Evolutionary conservation across 2,888 invertebrate genomes (phyloP).

Genomic region (Limnephilus auricula): DNA sequence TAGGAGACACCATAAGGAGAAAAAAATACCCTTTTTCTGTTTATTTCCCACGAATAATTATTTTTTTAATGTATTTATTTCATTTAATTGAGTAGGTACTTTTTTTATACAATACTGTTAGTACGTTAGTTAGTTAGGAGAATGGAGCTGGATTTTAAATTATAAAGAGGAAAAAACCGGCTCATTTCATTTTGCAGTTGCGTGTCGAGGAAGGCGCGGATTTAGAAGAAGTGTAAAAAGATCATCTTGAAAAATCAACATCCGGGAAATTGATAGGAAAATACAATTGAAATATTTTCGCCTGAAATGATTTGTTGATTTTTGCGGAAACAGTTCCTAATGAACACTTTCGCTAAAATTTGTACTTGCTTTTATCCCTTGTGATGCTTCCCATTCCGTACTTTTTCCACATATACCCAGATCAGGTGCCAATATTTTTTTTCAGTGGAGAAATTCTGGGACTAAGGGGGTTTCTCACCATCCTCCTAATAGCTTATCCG

Average conservation of each 20-base stretch:
- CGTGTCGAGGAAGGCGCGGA: neutral
- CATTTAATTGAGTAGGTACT: neutral
- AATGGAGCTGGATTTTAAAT: neutral
- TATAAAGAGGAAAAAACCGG: neutral
- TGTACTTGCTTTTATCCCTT: too few species aligned
- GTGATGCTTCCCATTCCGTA: too few species aligned
- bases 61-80: neutral
- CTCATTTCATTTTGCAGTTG: neutral
- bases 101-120: neutral
- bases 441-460: too few species aligned
- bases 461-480: too few species aligned
- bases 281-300: neutral
- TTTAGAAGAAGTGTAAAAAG: neutral
- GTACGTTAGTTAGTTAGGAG: too few species aligned
- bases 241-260: neutral
- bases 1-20: neutral
- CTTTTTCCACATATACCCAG: too few species aligned
- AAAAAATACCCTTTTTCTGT: neutral
- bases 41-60: neutral
- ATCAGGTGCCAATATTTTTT: too few species aligned
- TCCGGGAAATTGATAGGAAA: neutral
- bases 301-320: too few species aligned
- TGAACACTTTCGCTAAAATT: too few species aligned
- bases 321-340: too few species aligned
- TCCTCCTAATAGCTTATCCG: too few species aligned